Base-by-base conservation (phyloP, 2,113 vertebrate genomes). In the Galbula dea region DNA sequence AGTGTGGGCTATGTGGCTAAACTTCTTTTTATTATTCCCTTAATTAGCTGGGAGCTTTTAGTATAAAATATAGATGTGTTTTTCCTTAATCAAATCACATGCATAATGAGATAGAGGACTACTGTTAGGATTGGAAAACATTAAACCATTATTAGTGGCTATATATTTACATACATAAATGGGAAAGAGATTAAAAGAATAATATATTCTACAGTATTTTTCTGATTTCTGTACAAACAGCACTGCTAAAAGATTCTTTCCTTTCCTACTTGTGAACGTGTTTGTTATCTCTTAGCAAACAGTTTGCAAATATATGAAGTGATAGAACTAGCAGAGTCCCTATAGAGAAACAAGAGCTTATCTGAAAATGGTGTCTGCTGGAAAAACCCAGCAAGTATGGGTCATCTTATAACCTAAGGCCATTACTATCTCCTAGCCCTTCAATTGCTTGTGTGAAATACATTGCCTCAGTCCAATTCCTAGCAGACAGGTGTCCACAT, bases 401-500 rank as follows among this genome's bases (percentile, higher is more conserved):
- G 37, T 95, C 82, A 89, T 86, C 95, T 88, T 81, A 84, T 34
- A 94, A 86, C 78, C 84, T 84, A 41, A 91, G 71, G 84, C 34
- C 43, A 57, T 86, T 88, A 73, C 55, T 43, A 59, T 78, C 65
- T 92, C n/a, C 73, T 57, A 89, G 71, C n/a, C 57, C 30, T 94
- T 84, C 63, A 77, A 3, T 27, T 46, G 54, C 61, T 37, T 36
- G 26, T 49, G 57, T 79, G 66, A 95, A 81, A 76, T 72, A 36
- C 49, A 61, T 24, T 82, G 84, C 82, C 83, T 81, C 74, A 77
- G 51, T 71, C 82, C 90, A 91, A 51, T 82, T 95, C 66, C 48
- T 94, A 86, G 80, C 48, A 93, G 93, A 93, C 94, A 97, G 88
- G 90, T 96, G 93, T 84, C 89, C 27, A 5, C n/a, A 80, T 79